Conservation (phyloP, 92 coral and sea anemone species). For the Phymanthus crucifer region DNA sequence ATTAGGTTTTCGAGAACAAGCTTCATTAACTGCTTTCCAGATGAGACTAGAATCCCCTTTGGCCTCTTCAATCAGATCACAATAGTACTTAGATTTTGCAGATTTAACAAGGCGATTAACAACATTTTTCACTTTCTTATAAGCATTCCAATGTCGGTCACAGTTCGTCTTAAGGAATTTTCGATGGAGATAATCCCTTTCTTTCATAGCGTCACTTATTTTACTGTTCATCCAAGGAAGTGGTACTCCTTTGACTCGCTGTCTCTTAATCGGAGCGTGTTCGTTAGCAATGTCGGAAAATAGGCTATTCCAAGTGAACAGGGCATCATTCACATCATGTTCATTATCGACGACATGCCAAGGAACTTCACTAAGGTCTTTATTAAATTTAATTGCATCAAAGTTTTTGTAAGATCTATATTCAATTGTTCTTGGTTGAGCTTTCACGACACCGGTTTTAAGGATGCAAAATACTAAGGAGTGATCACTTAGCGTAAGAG, state of each 20-base stretch:
- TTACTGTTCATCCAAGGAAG: slow-evolving; percentile 1
- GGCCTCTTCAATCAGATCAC: slow-evolving; percentile 34
- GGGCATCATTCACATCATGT: too few relatives aligned
- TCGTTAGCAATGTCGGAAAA: slow-evolving; percentile 17
- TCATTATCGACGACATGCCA: too few relatives aligned
- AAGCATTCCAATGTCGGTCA: neutral
- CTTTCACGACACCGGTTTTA: slow-evolving; percentile 64
- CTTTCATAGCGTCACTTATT: neutral
- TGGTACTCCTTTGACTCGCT: neutral
- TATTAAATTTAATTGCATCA: too few relatives aligned
- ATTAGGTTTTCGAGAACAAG: neutral
- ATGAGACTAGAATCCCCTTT: slow-evolving; percentile 30
- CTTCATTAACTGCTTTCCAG: slow-evolving; percentile 65
- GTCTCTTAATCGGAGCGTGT: slow-evolving; percentile 7
- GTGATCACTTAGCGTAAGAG: slow-evolving; percentile 63
- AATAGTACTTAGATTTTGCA: slow-evolving; percentile 40
- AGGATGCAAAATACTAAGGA: slow-evolving; percentile 49
- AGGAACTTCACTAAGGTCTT: too few relatives aligned
- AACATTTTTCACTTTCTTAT: neutral
- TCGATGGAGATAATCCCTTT: neutral
- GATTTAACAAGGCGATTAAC: slow-evolving; percentile 8
- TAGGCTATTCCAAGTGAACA: too few relatives aligned
- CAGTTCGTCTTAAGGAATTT: neutral
- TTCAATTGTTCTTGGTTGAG: slow-evolving; percentile 56
- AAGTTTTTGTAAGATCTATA: slow-evolving; percentile 42